Conservation (phyloP, 2,888 invertebrate genomes). For the Leucophenga montana region DNA sequence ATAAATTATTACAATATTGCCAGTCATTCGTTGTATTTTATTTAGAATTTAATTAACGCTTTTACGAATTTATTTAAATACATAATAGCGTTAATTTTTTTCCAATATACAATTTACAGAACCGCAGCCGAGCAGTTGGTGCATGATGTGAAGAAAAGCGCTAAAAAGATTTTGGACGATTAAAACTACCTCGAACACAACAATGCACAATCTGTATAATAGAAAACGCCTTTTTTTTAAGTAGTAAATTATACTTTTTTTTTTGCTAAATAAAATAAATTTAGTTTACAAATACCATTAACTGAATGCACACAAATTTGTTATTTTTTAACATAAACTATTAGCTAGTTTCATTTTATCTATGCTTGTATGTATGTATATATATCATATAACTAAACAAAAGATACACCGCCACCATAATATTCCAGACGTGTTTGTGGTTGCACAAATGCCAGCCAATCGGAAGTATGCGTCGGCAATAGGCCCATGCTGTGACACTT, state of each 20-base stretch:
- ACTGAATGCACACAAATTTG: not conserved
- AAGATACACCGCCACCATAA: constrained; percentile 86
- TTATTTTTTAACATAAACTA: constrained; percentile 1
- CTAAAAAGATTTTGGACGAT: constrained; percentile 61
- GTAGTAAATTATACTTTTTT: no score
- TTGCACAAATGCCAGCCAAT: constrained; percentile 98
- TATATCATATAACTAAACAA: constrained; percentile 71
- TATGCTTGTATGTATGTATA: no score
- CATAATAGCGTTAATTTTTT: not conserved
- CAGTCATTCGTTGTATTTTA: not conserved
- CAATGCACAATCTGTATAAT: not conserved
- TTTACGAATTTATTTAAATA: not conserved
- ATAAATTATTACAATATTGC: no score
- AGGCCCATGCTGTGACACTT: constrained; percentile 99
- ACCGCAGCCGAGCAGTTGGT: constrained; percentile 57
- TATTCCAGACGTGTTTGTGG: constrained; percentile 89
- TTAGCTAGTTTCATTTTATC: no score
- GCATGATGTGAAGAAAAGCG: constrained; percentile 60
- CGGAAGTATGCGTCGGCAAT: constrained; percentile 96
- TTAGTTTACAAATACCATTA: constrained; percentile 22
- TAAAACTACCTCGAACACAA: constrained; percentile 21
- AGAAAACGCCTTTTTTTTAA: not conserved
- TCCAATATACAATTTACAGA: constrained; percentile 40
- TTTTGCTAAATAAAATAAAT: constrained; percentile 12
- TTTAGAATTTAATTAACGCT: not conserved